Base-by-base conservation (phyloP, 2,888 invertebrate species). In the Metallyticus violacea region DNA sequence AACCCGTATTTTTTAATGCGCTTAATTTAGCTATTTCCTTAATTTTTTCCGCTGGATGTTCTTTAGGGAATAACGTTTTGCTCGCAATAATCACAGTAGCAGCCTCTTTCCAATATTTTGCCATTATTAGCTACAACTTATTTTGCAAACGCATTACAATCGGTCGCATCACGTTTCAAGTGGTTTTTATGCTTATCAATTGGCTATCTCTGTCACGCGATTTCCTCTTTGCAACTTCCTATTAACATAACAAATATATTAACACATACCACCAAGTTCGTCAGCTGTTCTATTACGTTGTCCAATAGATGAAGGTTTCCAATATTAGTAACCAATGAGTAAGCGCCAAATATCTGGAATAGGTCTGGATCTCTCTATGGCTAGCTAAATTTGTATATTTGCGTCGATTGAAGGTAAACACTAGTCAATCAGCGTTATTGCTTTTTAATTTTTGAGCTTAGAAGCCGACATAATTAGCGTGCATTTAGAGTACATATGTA, bases 81-180 rank as follows among this genome's bases (percentile, higher is more conserved):
- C 79, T 85, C 26, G 40, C 85, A 81, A 89, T 78, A 77, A 88
- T 87, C 22, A 89, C 82, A 81, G 86, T 88, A n/a, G 89, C 86
- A 22, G 89, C 88, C 82, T 89, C 88, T 86, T 85, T 88, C 89
- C 89, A 89, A 76, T 87, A 85, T 81, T 87, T 88, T 77, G 88
- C 85, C 85, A 85, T 81, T 80, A 62, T 62, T n/a, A n/a, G n/a
- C n/a, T n/a, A n/a, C n/a, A n/a, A n/a, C n/a, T n/a, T n/a, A n/a
- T n/a, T n/a, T n/a, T n/a, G n/a, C n/a, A n/a, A n/a, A n/a, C n/a
- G n/a, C n/a, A n/a, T n/a, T 4, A 4, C 3, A 15, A 15, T 1
- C 22, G 1, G 15, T 62, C 22, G 40, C 15, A 62, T 62, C 40
- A 62, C 40, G 40, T 15, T 62, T 62, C 22, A 9, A 62, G 6